Evolutionary conservation across 2,888 invertebrate species (phyloP), one percentile per base, ranked within the genome.

Genomic region (Dendrolimus pini): DNA sequence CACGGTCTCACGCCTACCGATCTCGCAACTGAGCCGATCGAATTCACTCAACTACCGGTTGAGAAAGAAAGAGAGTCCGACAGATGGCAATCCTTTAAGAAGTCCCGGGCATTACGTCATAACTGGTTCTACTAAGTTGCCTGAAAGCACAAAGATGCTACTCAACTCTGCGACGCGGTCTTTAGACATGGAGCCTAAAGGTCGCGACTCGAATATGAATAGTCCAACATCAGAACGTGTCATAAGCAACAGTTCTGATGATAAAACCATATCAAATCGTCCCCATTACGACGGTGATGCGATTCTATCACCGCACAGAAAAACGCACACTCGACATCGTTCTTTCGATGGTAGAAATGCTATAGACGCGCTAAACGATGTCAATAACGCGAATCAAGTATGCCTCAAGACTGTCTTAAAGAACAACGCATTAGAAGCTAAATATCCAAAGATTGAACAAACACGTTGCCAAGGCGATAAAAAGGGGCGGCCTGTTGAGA

Each of bases 311-410:
- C 91, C 82, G 59, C 89, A 83, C 61, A 91, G 91, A 64, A 90
- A 91, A 62, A 79, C 87, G n/a, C 93, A 93, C 71, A 66, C 85
- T 9, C 77, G 93, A 53, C 91, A 93, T 76, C 90, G 30, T 30
- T 91, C 92, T 1, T 84, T 92, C 54, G 93, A 93, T 52, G 86
- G 83, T 18, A 80, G 85, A 66, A 85, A 80, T 57, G 70, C 83
- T n/a, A 78, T 80, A 0, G 81, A 83, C 61, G 75, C 83, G 8
- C 80, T 84, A 12, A 88, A 84, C 62, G 86, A 93, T 47, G 55
- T 76, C 0, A 81, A 69, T 56, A 89, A 88, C 62, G 83, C 84
- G 7, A 88, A 85, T 54, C 65, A 77, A 0, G 87, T 89, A 0
- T 82, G 82, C 41, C 81, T 90, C 0, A 89, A 89, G 65, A 83